phyloP scores from a whole-genome alignment of 2,888 invertebrate species.

The Heliconius cydno region DNA sequence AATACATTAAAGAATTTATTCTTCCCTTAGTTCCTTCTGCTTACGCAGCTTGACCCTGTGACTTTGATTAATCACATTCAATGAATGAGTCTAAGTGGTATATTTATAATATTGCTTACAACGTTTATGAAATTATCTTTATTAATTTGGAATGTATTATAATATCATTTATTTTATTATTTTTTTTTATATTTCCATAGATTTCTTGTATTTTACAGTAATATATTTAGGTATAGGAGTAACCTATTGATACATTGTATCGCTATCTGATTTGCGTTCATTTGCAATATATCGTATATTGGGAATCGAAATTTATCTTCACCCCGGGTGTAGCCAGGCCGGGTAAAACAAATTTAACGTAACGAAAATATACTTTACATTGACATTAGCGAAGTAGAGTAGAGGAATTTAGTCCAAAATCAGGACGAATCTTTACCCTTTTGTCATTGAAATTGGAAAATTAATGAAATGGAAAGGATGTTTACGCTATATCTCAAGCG shows the following conservation, averaged over 20 bases:
- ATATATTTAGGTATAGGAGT: background rate
- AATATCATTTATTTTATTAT: too few relatives aligned
- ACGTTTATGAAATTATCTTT: too few relatives aligned
- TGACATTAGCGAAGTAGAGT: too few relatives aligned
- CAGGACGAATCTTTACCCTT: too few relatives aligned
- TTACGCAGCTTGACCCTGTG: background rate
- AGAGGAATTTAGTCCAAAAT: too few relatives aligned
- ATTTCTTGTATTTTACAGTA: background rate
- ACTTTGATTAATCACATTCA: slow-evolving; percentile 30
- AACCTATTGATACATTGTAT: background rate
- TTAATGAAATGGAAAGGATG: too few relatives aligned
- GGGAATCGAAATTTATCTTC: too few relatives aligned
- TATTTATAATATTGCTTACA: background rate
- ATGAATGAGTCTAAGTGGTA: background rate
- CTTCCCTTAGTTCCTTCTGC: slow-evolving; percentile 21
- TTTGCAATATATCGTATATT: background rate
- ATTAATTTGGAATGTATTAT: too few relatives aligned
- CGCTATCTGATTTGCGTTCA: background rate
- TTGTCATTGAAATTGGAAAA: too few relatives aligned
- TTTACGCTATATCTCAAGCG: too few relatives aligned
- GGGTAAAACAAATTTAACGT: background rate
- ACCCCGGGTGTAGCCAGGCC: too few relatives aligned
- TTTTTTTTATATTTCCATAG: background rate
- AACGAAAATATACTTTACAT: background rate
- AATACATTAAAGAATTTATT: slow-evolving; percentile 5